A percentile compares a stretch with the other conserved stretches of the same genome.
Evolutionary conservation across 2,797 vertebrate species (phyloP).

Genomic region (Enteromius anoplus): DNA sequence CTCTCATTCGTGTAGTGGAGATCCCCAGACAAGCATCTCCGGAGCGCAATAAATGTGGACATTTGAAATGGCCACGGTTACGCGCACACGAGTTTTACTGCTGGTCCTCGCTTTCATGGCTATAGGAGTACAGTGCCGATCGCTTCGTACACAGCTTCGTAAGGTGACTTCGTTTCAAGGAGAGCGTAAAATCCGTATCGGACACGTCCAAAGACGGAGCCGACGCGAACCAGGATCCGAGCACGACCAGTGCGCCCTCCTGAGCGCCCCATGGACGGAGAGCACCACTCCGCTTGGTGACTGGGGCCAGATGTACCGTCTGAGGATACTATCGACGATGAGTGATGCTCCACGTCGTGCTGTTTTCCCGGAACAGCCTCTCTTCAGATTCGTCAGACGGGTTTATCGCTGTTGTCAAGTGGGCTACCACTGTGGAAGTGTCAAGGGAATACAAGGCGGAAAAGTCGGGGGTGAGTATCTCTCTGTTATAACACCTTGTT

Average conservation of each 20-base stretch:
- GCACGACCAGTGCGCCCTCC: conserved; percentile 69
- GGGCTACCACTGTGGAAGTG: conserved; percentile 71
- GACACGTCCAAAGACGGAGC: conserved; percentile 51
- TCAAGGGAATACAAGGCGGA: conserved; percentile 81
- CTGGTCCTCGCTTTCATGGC: conserved; percentile 58
- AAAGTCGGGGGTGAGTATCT: conserved; percentile 69
- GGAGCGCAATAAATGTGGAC: conserved; percentile 8
- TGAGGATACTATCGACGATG: conserved; percentile 66
- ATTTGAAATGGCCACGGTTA: conserved; percentile 45
- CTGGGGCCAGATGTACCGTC: conserved; percentile 60
- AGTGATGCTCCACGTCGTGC: conserved; percentile 51
- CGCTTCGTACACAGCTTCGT: conserved; percentile 47
- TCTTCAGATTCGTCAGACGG: conserved; percentile 75
- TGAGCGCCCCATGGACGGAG: conserved; percentile 73
- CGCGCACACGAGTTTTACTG: conserved; percentile 55
- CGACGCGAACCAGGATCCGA: conserved; percentile 61
- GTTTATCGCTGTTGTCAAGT: conserved; percentile 81
- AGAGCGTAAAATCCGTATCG: conserved; percentile 53
- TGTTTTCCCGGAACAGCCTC: conserved; percentile 76
- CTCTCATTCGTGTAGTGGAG: conserved; percentile 70
- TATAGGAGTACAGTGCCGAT: conserved; percentile 63
- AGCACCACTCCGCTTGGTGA: conserved; percentile 47
- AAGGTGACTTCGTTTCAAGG: neutral
- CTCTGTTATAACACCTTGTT: neutral
- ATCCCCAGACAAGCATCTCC: neutral